Base-by-base conservation (phyloP, 2,797 vertebrate species). In the Oophaga sylvatica region DNA sequence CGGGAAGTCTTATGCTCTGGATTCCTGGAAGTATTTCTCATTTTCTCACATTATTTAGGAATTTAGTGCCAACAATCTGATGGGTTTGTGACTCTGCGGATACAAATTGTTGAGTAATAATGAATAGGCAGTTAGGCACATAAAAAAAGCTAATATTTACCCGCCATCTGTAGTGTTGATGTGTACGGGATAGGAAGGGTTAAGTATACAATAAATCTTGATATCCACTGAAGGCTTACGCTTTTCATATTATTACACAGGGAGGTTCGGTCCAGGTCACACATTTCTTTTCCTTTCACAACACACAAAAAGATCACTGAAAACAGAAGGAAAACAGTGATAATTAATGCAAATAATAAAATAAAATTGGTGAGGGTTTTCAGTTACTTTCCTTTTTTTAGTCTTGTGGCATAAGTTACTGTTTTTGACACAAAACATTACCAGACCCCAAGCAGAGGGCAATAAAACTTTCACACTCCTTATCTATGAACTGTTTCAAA, bases 211-310 rank as follows among this genome's bases (percentile, higher is more conserved):
- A 88, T 0, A 62, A 88, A 73, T 48, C 26, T 53, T 20, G 67
- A 80, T 11, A 88, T 65, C 81, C 56, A 80, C 31, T 73, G 76
- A 80, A 84, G 59, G 1, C n/a, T 17, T 75, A n/a, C 7, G 16
- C 56, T 26, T 76, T 31, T 73, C 29, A 62, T 12, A 12, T n/a
- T 41, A 45, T 45, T 76, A 26, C 35, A 16, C 4, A 17, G 67
- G 4, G 70, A 45, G 12, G 6, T 0, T 8, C 5, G 15, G 12
- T 63, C 75, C 17, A 45, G 22, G 12, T 75, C 26, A 35, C 56
- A 26, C 29, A 59, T 83, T 13, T 63, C 62, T 6, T 45, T 31
- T 48, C 29, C 19, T 45, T 31, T 48, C 53, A 20, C 6, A 57
- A 56, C 6, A 4, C 29, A 67, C 35, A 16, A 13, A 57, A 0